Percentiles rank a stretch among this genome's conserved stretches.
Conservation (phyloP, 2,113 vertebrate species). For the Lepisosteus oculatus region DNA sequence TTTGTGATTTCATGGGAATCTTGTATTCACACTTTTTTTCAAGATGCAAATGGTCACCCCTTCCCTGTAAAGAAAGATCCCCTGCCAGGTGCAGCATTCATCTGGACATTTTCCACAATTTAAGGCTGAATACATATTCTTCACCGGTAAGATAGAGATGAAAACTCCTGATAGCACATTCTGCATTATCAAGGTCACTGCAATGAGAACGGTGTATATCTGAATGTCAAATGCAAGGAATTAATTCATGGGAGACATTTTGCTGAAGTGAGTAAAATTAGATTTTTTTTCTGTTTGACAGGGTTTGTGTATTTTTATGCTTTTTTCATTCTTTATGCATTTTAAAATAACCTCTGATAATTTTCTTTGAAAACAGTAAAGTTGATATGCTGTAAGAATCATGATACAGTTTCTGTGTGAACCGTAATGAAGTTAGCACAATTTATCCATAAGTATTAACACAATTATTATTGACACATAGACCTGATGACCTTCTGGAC, state of each 20-base stretch:
- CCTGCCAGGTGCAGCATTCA: constrained; percentile 11
- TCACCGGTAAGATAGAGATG: neutral
- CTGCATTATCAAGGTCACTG: constrained; percentile 12
- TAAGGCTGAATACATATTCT: neutral
- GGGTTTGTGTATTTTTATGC: too few relatives aligned
- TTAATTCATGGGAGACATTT: constrained; percentile 11
- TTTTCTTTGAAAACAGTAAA: too few relatives aligned
- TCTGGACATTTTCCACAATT: constrained; percentile 8
- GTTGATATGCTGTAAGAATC: too few relatives aligned
- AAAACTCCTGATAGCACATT: neutral
- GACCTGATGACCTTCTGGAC: too few relatives aligned
- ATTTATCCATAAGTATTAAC: too few relatives aligned
- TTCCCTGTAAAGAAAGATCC: neutral
- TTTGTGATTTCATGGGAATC: neutral
- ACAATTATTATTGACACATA: too few relatives aligned
- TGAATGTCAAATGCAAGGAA: neutral
- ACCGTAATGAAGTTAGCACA: too few relatives aligned
- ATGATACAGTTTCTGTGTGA: too few relatives aligned
- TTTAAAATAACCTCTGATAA: too few relatives aligned
- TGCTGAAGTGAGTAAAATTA: neutral
- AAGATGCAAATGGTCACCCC: constrained; percentile 13
- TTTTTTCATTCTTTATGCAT: too few relatives aligned
- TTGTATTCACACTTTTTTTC: neutral
- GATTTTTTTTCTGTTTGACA: too few relatives aligned
- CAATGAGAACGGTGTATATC: neutral